These are phyloP conservation scores for Hyles euphorbiae DNA, from an alignment of 1,140 invertebrate species.

Conservation along the genomic window DNA sequence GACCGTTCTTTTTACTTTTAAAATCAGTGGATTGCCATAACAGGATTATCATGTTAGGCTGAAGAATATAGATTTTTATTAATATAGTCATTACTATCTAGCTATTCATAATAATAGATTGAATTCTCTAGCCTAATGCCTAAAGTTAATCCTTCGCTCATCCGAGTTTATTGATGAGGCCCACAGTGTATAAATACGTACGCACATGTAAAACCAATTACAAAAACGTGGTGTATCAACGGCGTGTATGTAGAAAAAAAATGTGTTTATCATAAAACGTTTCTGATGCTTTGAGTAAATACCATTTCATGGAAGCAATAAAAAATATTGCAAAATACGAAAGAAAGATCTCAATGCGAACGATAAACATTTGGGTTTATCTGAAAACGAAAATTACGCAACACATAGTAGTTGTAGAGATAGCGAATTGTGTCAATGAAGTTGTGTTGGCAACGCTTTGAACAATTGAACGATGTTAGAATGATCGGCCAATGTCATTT, in stretches of 20 bases:
- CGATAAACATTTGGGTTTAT: constrained; percentile 6
- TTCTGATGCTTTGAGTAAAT: constrained; percentile 6
- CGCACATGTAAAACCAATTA: constrained; percentile 2
- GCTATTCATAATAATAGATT: too few species aligned
- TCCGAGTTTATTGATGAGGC: background rate
- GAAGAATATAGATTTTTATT: too few species aligned
- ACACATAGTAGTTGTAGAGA: constrained; percentile 13
- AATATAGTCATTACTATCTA: too few species aligned
- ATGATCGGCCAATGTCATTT: constrained; percentile 23
- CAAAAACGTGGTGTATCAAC: constrained; percentile 20
- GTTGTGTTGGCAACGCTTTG: constrained; percentile 26
- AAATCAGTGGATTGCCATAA: too few species aligned
- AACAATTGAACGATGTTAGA: constrained; percentile 24
- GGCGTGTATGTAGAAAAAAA: constrained; percentile 2
- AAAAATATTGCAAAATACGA: constrained; percentile 7
- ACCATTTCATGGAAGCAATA: constrained; percentile 11
- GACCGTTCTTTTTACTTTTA: too few species aligned
- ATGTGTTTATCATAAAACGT: constrained; percentile 8
- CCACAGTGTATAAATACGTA: background rate
- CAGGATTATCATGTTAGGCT: too few species aligned
- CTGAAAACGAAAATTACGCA: constrained; percentile 26
- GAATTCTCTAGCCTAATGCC: background rate
- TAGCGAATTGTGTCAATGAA: constrained; percentile 43
- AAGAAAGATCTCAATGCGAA: constrained; percentile 7
- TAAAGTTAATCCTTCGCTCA: background rate